Evolutionary conservation across 2,113 vertebrate species (phyloP).

Genomic region (Ptilorrhoa leucosticta): DNA sequence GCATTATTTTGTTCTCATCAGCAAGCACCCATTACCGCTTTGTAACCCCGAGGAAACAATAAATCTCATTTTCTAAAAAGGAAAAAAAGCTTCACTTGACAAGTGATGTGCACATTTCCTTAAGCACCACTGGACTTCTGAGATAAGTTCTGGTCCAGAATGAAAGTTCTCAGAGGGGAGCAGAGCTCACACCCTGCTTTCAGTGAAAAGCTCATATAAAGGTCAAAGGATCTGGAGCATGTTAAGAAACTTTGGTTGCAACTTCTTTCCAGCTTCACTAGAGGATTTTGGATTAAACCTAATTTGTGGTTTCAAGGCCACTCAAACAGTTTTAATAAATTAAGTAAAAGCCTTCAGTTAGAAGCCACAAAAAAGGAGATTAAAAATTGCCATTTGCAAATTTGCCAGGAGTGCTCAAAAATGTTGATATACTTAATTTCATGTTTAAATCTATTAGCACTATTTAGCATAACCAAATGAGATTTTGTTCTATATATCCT

Average conservation of each 20-base stretch:
- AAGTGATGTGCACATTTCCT: not conserved
- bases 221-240: not conserved
- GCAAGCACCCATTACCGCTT: not conserved
- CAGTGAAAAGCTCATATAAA: not conserved
- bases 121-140: not conserved
- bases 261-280: not conserved
- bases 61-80: not conserved
- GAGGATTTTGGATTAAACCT: slow-evolving; percentile 4
- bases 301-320: not conserved
- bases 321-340: not conserved
- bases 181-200: not conserved
- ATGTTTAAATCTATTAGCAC: not conserved
- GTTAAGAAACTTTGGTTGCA: not conserved
- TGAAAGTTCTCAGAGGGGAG: not conserved
- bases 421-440: not conserved
- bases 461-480: not conserved
- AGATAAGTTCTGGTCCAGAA: not conserved
- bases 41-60: not conserved
- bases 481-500: not conserved
- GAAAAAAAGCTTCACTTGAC: not conserved
- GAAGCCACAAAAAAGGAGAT: not conserved
- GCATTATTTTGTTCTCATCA: not conserved
- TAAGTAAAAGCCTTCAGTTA: slow-evolving; percentile 16
- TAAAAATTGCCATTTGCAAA: not conserved
- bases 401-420: not conserved